Percentiles rank a stretch among this genome's conserved stretches.
Evolutionary conservation across 2,888 invertebrate species (phyloP).

Genomic region (Autographa gamma): DNA sequence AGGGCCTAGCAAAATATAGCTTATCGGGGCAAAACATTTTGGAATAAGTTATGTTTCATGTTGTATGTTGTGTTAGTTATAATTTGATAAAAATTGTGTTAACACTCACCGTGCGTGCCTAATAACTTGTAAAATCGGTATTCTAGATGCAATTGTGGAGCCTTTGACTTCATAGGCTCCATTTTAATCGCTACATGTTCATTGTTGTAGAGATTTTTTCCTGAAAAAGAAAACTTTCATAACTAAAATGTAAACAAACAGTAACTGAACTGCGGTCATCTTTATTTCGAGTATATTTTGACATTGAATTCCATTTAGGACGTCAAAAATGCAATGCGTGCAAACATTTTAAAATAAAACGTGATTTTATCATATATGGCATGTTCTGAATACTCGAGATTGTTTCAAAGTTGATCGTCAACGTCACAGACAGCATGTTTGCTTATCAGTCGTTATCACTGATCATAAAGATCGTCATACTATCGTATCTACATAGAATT

Average conservation of each 20-base stretch:
- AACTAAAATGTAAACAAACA: slow-evolving; percentile 15
- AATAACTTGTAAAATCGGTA: slow-evolving; percentile 99
- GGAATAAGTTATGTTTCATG: slow-evolving; percentile 30
- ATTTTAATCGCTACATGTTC: slow-evolving; percentile 99
- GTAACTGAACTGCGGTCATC: background rate
- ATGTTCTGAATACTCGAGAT: slow-evolving; percentile 16
- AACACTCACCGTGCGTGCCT: slow-evolving; percentile 96
- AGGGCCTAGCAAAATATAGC: background rate
- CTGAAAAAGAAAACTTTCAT: slow-evolving; percentile 89
- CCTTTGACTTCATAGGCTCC: slow-evolving; percentile 99
- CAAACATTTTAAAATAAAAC: slow-evolving; percentile 33
- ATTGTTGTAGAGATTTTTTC: slow-evolving; percentile 99
- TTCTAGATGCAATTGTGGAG: slow-evolving; percentile 99
- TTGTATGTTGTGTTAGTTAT: slow-evolving; percentile 32
- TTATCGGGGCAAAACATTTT: background rate
- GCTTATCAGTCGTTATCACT: slow-evolving; percentile 56
- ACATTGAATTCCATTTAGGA: slow-evolving; percentile 14
- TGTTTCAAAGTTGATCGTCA: slow-evolving; percentile 36
- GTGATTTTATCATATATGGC: background rate
- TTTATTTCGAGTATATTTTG: slow-evolving; percentile 18
- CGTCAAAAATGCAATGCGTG: no score
- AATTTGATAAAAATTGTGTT: slow-evolving; percentile 48
- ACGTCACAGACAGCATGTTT: slow-evolving; percentile 52
- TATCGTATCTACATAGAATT: slow-evolving; percentile 60
- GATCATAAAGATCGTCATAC: slow-evolving; percentile 60